Conservation (phyloP, 2,888 invertebrate genomes). For the Callinectes sapidus region DNA sequence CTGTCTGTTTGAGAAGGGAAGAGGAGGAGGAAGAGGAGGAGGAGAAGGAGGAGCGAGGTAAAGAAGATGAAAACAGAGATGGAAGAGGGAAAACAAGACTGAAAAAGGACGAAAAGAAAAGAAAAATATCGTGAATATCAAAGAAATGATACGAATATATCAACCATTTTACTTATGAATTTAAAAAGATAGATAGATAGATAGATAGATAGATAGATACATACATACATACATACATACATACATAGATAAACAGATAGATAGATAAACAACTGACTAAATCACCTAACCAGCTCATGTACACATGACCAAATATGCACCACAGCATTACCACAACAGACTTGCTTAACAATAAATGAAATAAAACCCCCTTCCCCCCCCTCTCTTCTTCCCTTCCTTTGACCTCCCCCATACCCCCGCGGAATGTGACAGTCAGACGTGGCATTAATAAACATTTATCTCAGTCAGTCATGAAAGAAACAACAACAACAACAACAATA, state of each 20-base stretch:
- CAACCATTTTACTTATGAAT: background rate
- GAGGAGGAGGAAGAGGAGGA: background rate
- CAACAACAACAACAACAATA: constrained; percentile 7
- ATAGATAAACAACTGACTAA: background rate
- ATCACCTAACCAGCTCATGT: background rate
- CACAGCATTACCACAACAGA: background rate
- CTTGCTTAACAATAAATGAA: background rate
- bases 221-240: background rate
- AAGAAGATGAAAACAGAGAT: background rate
- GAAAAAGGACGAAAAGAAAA: background rate
- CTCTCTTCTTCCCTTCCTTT: background rate
- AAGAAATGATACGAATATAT: background rate
- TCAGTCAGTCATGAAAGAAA: background rate
- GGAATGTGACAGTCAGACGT: background rate
- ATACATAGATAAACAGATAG: background rate
- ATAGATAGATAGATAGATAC: too few relatives aligned
- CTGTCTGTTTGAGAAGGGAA: background rate
- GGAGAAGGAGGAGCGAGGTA: background rate
- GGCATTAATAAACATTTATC: constrained; percentile 22
- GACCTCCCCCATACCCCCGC: background rate
- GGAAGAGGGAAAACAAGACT: background rate
- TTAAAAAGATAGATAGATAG: background rate
- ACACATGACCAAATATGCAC: too few relatives aligned
- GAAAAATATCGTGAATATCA: background rate
- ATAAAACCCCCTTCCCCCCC: too few relatives aligned